Percentiles rank a stretch among this genome's conserved stretches.
These are phyloP conservation scores for Amiota mariae DNA, from an alignment of 2,888 invertebrate genomes.

Conservation along the genomic window DNA sequence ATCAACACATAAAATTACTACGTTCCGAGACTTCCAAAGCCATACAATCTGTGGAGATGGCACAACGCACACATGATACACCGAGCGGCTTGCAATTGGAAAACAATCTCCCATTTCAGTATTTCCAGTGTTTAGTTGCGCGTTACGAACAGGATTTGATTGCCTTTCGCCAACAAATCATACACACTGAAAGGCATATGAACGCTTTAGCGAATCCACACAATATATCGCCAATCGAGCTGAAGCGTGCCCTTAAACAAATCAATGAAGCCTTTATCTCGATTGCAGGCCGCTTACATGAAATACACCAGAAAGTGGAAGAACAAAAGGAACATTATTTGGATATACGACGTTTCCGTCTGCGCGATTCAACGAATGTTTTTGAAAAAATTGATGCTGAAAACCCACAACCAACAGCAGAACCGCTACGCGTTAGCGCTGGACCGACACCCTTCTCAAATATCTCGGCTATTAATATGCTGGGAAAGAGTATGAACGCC, in stretches of 20 bases:
- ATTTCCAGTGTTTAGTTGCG: slow-evolving; percentile 81
- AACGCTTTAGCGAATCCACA: slow-evolving; percentile 78
- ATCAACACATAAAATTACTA: slow-evolving; percentile 73
- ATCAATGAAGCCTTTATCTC: slow-evolving; percentile 91
- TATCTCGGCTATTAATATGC: slow-evolving; percentile 65
- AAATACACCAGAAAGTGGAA: slow-evolving; percentile 84
- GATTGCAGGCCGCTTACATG: slow-evolving; percentile 89
- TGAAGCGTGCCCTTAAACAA: slow-evolving; percentile 84
- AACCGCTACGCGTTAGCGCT: slow-evolving; percentile 74
- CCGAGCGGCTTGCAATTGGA: slow-evolving; percentile 85
- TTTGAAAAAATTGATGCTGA: slow-evolving; percentile 77
- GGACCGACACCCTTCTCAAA: slow-evolving; percentile 79
- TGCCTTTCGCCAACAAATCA: slow-evolving; percentile 81
- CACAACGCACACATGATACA: slow-evolving; percentile 84
- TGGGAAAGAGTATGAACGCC: slow-evolving; percentile 60
- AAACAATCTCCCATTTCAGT: slow-evolving; percentile 81
- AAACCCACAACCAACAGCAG: slow-evolving; percentile 66
- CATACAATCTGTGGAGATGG: slow-evolving; percentile 84
- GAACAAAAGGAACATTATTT: slow-evolving; percentile 88
- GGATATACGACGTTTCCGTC: slow-evolving; percentile 84
- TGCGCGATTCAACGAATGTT: slow-evolving; percentile 83
- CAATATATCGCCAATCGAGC: slow-evolving; percentile 82
- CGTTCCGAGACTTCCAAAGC: slow-evolving; percentile 83
- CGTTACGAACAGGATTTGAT: slow-evolving; percentile 83
- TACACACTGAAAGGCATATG: slow-evolving; percentile 82